Percentiles rank a stretch among this genome's conserved stretches.
Conservation (phyloP, 2,797 vertebrate genomes). For the Valencia hispanica region DNA sequence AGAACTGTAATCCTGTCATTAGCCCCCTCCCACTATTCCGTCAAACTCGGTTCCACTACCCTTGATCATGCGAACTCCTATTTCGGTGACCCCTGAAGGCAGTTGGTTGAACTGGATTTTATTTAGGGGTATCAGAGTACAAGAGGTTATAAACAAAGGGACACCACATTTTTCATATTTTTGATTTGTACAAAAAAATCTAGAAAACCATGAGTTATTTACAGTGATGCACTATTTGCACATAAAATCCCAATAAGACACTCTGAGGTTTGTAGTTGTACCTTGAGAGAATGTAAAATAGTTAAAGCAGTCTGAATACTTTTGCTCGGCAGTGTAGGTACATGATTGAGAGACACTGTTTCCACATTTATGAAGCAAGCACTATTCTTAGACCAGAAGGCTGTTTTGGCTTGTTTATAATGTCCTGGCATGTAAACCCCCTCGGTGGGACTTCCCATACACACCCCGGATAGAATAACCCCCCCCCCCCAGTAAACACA, state of each 20-base stretch:
- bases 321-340: background rate
- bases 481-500: conserved; percentile 59
- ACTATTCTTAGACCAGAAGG: conserved; percentile 74
- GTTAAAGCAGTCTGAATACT: background rate
- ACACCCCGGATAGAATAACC: conserved; percentile 60
- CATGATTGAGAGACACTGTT: conserved; percentile 39
- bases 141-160: background rate
- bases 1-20: too few relatives aligned
- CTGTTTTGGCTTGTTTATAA: conserved; percentile 75
- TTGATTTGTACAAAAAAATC: background rate
- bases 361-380: conserved; percentile 60
- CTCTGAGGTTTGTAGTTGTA: background rate
- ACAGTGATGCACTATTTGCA: background rate
- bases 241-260: background rate
- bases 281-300: background rate
- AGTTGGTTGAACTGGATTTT: background rate
- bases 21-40: too few relatives aligned
- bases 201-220: background rate
- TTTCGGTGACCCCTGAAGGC: background rate
- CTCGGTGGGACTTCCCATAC: conserved; percentile 60
- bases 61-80: too few relatives aligned
- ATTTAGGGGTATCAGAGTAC: background rate
- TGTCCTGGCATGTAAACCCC: conserved; percentile 30
- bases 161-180: background rate
- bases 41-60: too few relatives aligned